Percentiles rank a stretch among this genome's conserved stretches.
Conservation (phyloP, 2,113 vertebrate genomes). For the Callorhinus ursinus region DNA sequence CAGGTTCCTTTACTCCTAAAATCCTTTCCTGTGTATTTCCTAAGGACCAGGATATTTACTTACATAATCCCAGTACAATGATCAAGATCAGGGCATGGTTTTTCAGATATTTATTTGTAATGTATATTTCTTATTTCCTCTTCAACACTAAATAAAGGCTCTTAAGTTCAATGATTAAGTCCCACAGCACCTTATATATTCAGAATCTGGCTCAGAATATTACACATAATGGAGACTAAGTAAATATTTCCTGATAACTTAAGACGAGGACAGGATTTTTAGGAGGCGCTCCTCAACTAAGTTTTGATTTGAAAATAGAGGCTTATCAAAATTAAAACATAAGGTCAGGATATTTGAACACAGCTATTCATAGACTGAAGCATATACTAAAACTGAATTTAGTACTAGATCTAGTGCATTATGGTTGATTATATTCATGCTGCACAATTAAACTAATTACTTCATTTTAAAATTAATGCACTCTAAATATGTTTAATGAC, state of each 20-base stretch:
- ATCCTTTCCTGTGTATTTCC: neutral
- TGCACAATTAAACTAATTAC: slow-evolving; percentile 73
- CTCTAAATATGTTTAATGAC: slow-evolving; percentile 76
- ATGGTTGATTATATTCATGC: slow-evolving; percentile 65
- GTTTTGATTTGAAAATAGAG: slow-evolving; percentile 3
- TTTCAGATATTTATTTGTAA: neutral
- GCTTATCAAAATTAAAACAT: neutral
- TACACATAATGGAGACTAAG: neutral
- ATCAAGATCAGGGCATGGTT: neutral
- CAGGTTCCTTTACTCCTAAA: neutral
- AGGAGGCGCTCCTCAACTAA: neutral
- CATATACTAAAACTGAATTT: slow-evolving; percentile 8
- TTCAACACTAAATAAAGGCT: neutral
- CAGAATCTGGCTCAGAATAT: neutral
- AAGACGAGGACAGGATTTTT: neutral
- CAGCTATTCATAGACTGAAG: neutral
- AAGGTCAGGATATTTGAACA: neutral
- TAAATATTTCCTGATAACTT: neutral
- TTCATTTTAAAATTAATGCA: slow-evolving; percentile 72
- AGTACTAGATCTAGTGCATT: neutral
- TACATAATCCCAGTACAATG: neutral
- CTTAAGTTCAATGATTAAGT: neutral
- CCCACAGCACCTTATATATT: neutral
- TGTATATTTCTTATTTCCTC: slow-evolving; percentile 12
- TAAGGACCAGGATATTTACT: neutral